These are phyloP conservation scores for Orius insidiosus DNA, from an alignment of 1,140 invertebrate species.

Conservation along the genomic window DNA sequence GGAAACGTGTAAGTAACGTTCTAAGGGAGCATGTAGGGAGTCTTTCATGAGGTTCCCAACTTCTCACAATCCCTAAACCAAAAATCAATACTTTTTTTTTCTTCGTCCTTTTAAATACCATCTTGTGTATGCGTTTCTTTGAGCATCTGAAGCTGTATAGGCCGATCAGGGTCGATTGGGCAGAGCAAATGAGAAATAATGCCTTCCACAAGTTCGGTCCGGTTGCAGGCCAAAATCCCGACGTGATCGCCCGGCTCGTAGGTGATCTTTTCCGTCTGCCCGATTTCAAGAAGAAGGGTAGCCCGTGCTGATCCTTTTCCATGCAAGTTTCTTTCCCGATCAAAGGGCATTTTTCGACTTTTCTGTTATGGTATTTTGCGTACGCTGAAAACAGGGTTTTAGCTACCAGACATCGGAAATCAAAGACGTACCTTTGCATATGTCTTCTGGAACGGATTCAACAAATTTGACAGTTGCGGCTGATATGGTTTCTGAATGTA, in stretches of 20 bases:
- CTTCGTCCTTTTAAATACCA: conserved; percentile 36
- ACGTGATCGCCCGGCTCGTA: conserved; percentile 88
- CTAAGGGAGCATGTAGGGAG: conserved; percentile 60
- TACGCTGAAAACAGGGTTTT: conserved; percentile 25
- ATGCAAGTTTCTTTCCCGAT: conserved; percentile 25
- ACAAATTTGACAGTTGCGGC: conserved; percentile 58
- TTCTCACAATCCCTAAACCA: conserved; percentile 51
- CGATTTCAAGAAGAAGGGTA: conserved; percentile 44
- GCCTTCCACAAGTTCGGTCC: conserved; percentile 58
- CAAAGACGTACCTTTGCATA: conserved; percentile 14
- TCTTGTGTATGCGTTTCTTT: conserved; percentile 76
- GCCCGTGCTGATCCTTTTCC: conserved; percentile 31
- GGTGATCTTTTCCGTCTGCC: conserved; percentile 24
- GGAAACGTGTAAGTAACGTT: conserved; percentile 61
- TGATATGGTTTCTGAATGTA: conserved; percentile 61
- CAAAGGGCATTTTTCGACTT: conserved; percentile 42
- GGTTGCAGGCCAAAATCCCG: conserved; percentile 75
- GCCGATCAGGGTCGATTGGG: conserved; percentile 46
- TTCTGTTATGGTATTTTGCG: conserved; percentile 39
- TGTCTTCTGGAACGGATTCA: conserved; percentile 30
- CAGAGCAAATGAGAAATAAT: conserved; percentile 55
- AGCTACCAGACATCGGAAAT: too few relatives aligned
- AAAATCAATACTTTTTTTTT: background rate
- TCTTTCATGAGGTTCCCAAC: conserved; percentile 71
- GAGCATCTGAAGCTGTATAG: conserved; percentile 66